These are phyloP conservation scores for Semnornis frantzii DNA, from an alignment of 2,113 vertebrate species.

Conservation along the genomic window DNA sequence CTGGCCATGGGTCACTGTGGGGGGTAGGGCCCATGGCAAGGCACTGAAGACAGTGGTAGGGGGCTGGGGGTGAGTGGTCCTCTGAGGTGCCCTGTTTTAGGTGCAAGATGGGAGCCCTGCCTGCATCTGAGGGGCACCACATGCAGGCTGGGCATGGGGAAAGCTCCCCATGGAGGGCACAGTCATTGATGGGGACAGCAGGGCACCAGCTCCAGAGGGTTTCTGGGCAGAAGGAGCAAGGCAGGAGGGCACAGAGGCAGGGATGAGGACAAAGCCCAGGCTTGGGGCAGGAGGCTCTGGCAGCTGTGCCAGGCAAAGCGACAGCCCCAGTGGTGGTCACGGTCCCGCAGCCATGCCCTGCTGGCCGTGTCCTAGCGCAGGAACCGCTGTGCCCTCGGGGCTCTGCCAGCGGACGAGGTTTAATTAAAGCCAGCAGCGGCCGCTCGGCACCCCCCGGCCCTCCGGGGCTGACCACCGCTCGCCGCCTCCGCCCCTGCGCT, in stretches of 20 bases:
- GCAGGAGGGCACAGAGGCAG: not conserved
- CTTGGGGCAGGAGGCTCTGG: not conserved
- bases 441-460: not conserved
- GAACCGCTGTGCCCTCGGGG: not conserved
- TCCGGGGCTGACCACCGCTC: slow-evolving; percentile 59
- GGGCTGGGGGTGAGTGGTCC: fast-evolving
- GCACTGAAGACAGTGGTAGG: not conserved
- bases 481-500: slow-evolving; percentile 29
- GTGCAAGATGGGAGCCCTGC: not conserved
- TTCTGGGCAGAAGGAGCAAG: not conserved
- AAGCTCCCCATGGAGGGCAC: fast-evolving
- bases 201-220: fast-evolving
- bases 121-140: not conserved
- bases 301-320: fast-evolving
- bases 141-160: fast-evolving
- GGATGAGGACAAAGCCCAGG: not conserved
- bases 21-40: fast-evolving
- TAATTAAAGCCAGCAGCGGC: slow-evolving; percentile 57
- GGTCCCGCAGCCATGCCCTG: not conserved
- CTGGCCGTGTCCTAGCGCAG: not conserved
- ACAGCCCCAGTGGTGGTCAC: fast-evolving
- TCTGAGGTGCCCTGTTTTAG: not conserved
- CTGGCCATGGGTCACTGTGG: not conserved
- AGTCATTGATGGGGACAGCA: fast-evolving
- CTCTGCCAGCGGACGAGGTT: slow-evolving; percentile 33